Percentiles rank a stretch among this genome's conserved stretches.
phyloP scores from a whole-genome alignment of 2,888 invertebrate genomes.

The Tipula helvola region DNA sequence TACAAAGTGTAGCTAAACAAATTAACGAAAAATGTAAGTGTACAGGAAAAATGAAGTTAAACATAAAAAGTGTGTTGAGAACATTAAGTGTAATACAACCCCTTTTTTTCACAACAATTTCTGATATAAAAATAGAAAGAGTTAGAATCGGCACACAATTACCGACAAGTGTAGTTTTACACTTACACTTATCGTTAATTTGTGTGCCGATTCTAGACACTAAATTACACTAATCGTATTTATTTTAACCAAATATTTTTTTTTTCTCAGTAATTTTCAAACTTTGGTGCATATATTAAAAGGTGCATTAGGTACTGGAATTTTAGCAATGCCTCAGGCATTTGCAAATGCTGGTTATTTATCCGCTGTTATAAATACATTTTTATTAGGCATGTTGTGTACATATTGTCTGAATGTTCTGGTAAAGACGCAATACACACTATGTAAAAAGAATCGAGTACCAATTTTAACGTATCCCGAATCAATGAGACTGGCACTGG shows the following conservation, averaged over 20 bases:
- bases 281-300: slow-evolving; percentile 79
- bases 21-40: too few species aligned
- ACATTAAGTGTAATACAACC: too few species aligned
- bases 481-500: slow-evolving; percentile 66
- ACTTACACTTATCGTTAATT: too few species aligned
- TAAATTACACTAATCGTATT: too few species aligned
- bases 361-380: slow-evolving; percentile 62
- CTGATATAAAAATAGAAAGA: too few species aligned
- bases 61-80: too few species aligned
- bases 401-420: slow-evolving; percentile 82
- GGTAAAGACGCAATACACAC: slow-evolving; percentile 43
- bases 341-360: slow-evolving; percentile 73
- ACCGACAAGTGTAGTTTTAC: too few species aligned
- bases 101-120: too few species aligned
- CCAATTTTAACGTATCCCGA: slow-evolving; percentile 74
- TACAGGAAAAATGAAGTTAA: too few species aligned
- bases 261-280: slow-evolving; percentile 54
- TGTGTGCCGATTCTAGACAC: too few species aligned
- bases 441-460: slow-evolving; percentile 52
- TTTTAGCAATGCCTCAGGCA: slow-evolving; percentile 89
- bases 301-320: slow-evolving; percentile 86
- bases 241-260: too few species aligned
- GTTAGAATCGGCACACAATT: too few species aligned
- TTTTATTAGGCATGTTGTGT: slow-evolving; percentile 64
- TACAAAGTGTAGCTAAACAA: background rate